These are phyloP conservation scores for Malurus splendens DNA, from an alignment of 2,797 vertebrate genomes.

Conservation along the genomic window DNA sequence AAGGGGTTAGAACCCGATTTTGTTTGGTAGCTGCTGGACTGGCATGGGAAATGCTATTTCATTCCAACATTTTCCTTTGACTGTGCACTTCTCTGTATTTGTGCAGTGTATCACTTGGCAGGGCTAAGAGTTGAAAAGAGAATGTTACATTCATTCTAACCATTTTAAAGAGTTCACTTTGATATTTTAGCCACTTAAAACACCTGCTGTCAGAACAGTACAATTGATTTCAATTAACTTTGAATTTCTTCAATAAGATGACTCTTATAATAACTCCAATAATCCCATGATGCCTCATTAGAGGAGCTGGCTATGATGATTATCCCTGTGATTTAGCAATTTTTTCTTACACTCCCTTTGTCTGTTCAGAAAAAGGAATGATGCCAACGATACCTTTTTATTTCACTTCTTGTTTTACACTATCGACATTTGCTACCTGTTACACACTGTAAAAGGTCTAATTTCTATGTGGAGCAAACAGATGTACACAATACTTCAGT, in stretches of 20 bases:
- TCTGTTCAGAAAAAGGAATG: constrained; percentile 45
- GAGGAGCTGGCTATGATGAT: constrained; percentile 61
- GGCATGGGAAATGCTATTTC: background rate
- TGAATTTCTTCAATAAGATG: constrained; percentile 58
- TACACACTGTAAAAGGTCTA: background rate
- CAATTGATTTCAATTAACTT: constrained; percentile 65
- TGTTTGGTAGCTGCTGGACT: constrained; percentile 24
- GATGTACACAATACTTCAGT: background rate
- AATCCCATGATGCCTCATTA: constrained; percentile 75
- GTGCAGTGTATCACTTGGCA: constrained; percentile 17
- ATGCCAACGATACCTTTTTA: constrained; percentile 5
- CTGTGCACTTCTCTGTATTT: background rate
- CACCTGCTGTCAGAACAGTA: constrained; percentile 65
- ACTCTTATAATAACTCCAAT: constrained; percentile 62
- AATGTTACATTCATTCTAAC: background rate
- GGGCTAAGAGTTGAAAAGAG: constrained; percentile 24
- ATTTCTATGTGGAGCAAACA: constrained; percentile 3
- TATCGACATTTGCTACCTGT: constrained; percentile 22
- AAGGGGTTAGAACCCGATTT: constrained; percentile 9
- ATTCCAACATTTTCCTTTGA: constrained; percentile 19
- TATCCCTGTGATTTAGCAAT: constrained; percentile 60
- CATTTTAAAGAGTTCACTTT: constrained; percentile 46
- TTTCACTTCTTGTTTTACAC: constrained; percentile 20
- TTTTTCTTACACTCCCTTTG: constrained; percentile 55
- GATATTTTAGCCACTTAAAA: constrained; percentile 52